These are phyloP conservation scores for Acanthosepion esculentum DNA, from an alignment of 2,888 invertebrate genomes.

Conservation along the genomic window DNA sequence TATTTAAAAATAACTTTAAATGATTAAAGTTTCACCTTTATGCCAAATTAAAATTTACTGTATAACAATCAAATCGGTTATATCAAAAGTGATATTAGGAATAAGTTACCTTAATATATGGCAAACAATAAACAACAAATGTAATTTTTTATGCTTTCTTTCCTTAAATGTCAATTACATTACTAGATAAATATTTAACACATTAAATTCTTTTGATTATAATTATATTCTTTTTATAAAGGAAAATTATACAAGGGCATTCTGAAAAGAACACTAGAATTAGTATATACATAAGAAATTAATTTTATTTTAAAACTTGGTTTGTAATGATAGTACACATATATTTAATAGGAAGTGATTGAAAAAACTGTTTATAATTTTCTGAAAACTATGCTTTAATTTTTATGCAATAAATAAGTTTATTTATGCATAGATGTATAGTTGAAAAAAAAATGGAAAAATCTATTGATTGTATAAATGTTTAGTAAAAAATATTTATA, in stretches of 20 bases:
- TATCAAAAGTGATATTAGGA: neutral
- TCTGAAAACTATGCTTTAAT: too few relatives aligned
- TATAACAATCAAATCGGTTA: too few relatives aligned
- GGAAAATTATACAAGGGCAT: neutral
- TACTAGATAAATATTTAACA: neutral
- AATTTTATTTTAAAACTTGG: neutral
- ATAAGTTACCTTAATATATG: neutral
- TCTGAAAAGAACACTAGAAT: neutral
- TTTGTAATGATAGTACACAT: neutral
- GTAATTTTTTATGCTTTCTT: neutral
- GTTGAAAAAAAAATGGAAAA: too few relatives aligned
- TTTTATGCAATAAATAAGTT: too few relatives aligned
- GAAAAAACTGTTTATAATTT: too few relatives aligned
- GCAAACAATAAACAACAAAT: neutral
- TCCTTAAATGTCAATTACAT: neutral
- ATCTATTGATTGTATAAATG: too few relatives aligned
- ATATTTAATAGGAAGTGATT: neutral
- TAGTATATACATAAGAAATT: neutral
- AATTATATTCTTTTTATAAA: neutral
- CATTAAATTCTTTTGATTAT: neutral
- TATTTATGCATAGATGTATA: too few relatives aligned
- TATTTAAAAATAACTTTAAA: too few relatives aligned
- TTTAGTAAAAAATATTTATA: too few relatives aligned
- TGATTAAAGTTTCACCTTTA: neutral
- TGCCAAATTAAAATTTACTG: neutral